Base-by-base conservation (phyloP, 2,797 vertebrate genomes). In the Sternarchorhynchus goeldii region DNA sequence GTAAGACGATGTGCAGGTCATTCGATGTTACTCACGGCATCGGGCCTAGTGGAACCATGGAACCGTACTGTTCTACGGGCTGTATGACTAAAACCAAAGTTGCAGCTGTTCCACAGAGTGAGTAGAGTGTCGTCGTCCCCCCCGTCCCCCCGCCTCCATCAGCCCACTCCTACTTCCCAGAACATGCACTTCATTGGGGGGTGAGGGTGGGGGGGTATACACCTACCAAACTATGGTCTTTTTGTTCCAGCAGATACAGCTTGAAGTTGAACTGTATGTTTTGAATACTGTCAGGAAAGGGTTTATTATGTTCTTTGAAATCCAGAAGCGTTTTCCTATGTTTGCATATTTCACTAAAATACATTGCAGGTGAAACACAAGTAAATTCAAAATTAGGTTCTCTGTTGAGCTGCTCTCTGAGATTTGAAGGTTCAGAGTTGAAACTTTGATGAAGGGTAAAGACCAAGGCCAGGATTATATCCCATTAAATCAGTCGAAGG, bases 61-160 rank as follows among this genome's bases (percentile, higher is more conserved):
- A 96, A 87, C 94, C 96, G 85, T 99, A 96, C 91, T 99, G 97
- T 92, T 98, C 97, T 78, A 90, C 95, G 77, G 92, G 91, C 85
- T 99, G 97, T 90, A 96, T 99, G 96, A 97, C 95, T 91, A 98
- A 96, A 93, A 92, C 93, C 91, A 97, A 97, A 92, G 86, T 93
- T 88, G 84, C 94, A 67, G 86, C 95, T 70, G 88, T 94, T 68
- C 88, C 89, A 81, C 75, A 88, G 76, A 90, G 93, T 94, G 81
- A 93, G 91, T 91, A 74, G 29, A 67, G 31, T 41, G 25, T 25
- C 25, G 25, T 25, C 25, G 25, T 25, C 25, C 1, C 25, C 25
- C n/a, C n/a, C n/a, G n/a, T n/a, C n/a, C n/a, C n/a, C n/a, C n/a
- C n/a, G n/a, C n/a, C n/a, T n/a, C n/a, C n/a, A n/a, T n/a, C n/a